phyloP scores from a whole-genome alignment of 2,113 vertebrate species.

The Colinus virginianus region DNA sequence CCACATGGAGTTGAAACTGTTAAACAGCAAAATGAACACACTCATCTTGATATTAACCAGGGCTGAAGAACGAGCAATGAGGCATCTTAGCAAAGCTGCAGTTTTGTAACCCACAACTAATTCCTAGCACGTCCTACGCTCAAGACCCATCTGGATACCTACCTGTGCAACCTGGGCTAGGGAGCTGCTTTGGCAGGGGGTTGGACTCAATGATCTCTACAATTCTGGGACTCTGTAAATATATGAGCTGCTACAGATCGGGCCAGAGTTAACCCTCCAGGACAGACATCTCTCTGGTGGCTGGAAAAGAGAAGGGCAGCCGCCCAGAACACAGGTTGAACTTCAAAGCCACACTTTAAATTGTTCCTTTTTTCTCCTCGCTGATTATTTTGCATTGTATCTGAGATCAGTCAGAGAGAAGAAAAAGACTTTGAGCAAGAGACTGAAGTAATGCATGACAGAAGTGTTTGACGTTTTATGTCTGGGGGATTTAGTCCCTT shows the following conservation, averaged over 20 bases:
- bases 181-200: too few relatives aligned
- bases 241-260: neutral
- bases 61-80: neutral
- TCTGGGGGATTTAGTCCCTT: constrained; percentile 14
- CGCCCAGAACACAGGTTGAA: neutral
- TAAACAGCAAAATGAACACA: neutral
- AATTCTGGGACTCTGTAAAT: too few relatives aligned
- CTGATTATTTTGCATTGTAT: neutral
- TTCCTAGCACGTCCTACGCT: neutral
- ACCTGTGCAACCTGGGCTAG: too few relatives aligned
- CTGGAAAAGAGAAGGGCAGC: neutral
- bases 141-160: too few relatives aligned
- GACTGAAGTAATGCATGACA: constrained; percentile 5
- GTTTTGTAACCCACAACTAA: neutral
- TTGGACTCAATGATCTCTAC: too few relatives aligned
- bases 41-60: neutral
- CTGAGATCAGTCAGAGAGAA: neutral
- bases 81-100: neutral
- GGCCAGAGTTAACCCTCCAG: neutral
- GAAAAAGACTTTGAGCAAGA: constrained; percentile 1
- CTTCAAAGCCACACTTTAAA: neutral
- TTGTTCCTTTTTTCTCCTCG: neutral
- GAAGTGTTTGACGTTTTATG: neutral
- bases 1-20: neutral
- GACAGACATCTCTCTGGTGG: neutral